Conservation (phyloP, 1,140 invertebrate genomes). For the Polypedilum pembai region DNA sequence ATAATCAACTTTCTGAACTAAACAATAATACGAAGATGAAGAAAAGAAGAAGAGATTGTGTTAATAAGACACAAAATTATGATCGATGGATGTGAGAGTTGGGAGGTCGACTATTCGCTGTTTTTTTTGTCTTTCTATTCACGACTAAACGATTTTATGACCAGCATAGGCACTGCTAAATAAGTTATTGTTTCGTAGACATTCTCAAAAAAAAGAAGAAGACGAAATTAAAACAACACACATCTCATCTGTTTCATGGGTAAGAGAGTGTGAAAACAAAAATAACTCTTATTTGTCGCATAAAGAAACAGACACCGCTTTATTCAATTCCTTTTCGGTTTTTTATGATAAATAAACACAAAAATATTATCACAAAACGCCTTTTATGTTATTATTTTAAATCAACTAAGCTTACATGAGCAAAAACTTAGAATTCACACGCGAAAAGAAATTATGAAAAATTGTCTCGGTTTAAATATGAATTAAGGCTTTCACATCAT, state of each 20-base stretch:
- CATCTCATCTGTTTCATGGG: not conserved
- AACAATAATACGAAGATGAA: slow-evolving; percentile 10
- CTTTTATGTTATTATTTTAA: too few species aligned
- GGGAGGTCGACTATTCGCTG: slow-evolving; percentile 1
- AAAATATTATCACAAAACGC: too few species aligned
- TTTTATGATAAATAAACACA: too few species aligned
- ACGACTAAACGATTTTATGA: slow-evolving; percentile 9
- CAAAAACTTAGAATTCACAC: not conserved
- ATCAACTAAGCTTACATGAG: too few species aligned
- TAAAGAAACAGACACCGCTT: too few species aligned
- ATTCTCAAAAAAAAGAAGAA: not conserved
- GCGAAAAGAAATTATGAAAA: not conserved
- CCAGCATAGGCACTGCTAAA: not conserved
- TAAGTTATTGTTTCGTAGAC: not conserved
- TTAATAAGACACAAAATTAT: slow-evolving; percentile 21
- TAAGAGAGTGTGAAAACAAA: not conserved
- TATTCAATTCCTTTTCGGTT: too few species aligned
- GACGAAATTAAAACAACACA: not conserved
- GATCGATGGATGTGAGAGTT: not conserved
- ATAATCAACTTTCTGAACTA: slow-evolving; percentile 5
- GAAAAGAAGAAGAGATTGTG: not conserved
- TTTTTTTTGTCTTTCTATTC: not conserved
- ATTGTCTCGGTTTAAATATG: not conserved
- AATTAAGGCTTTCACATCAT: not conserved
- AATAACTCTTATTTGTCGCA: too few species aligned